Percentiles rank a stretch among this genome's conserved stretches.
These are phyloP conservation scores for Sphenodon punctatus DNA, from an alignment of 2,797 vertebrate genomes.

Conservation along the genomic window DNA sequence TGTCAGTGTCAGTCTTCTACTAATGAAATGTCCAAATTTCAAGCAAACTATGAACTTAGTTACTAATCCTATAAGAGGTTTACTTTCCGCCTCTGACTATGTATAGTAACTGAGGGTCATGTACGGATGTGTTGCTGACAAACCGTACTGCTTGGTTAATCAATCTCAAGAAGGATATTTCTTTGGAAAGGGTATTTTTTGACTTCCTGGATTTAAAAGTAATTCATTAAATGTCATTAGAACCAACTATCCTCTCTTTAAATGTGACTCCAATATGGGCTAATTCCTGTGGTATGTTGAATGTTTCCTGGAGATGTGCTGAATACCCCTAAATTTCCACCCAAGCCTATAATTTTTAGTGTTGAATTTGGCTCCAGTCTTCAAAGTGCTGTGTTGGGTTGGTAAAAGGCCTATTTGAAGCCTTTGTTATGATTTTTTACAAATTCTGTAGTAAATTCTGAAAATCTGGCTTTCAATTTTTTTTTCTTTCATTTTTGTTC, in stretches of 20 bases:
- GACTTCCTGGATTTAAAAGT: constrained; percentile 45
- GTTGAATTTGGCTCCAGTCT: too few relatives aligned
- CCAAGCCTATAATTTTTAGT: too few relatives aligned
- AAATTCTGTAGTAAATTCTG: too few relatives aligned
- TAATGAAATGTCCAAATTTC: constrained; percentile 71
- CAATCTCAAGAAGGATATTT: constrained; percentile 57
- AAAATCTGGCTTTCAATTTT: too few relatives aligned
- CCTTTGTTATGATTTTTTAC: too few relatives aligned
- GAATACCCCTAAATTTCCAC: too few relatives aligned
- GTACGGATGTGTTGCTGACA: constrained; percentile 61
- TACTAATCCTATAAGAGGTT: constrained; percentile 58
- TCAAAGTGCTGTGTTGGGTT: too few relatives aligned
- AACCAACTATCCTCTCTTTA: constrained; percentile 54
- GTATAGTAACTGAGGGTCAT: constrained; percentile 38
- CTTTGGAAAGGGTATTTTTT: constrained; percentile 43
- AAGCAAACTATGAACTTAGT: constrained; percentile 51
- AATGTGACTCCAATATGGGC: constrained; percentile 32
- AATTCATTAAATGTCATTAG: constrained; percentile 62
- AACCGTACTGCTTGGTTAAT: constrained; percentile 39
- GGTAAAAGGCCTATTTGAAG: too few relatives aligned
- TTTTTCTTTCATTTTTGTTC: too few relatives aligned
- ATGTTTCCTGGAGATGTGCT: too few relatives aligned
- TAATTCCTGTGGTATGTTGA: too few relatives aligned
- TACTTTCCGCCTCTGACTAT: constrained; percentile 42
- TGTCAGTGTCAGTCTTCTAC: constrained; percentile 67